A percentile compares a stretch with the other conserved stretches of the same genome.
These are phyloP conservation scores for Clitarchus hookeri DNA, from an alignment of 2,888 invertebrate genomes.

Conservation along the genomic window DNA sequence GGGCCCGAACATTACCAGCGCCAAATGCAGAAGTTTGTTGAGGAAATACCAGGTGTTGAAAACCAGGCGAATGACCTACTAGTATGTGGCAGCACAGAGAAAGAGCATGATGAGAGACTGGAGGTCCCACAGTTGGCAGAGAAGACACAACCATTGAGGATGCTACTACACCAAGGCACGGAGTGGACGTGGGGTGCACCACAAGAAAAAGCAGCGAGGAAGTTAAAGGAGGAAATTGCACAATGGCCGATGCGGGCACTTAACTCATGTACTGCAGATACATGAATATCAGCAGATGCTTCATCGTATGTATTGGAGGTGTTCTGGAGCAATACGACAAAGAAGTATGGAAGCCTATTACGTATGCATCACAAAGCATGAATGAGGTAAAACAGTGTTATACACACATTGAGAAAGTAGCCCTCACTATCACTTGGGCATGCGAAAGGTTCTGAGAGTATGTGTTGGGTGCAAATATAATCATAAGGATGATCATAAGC, in stretches of 20 bases:
- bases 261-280: neutral
- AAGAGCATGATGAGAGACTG: too few species aligned
- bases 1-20: neutral
- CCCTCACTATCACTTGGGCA: neutral
- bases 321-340: neutral
- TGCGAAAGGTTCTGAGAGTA: neutral
- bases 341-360: neutral
- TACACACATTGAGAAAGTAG: neutral
- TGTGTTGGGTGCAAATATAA: neutral
- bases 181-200: neutral
- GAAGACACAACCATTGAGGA: neutral
- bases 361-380: neutral
- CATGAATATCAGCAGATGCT: neutral
- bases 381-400: neutral
- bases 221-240: neutral
- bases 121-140: neutral
- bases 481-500: neutral
- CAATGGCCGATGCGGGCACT: neutral
- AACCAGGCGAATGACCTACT: neutral
- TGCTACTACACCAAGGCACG: neutral
- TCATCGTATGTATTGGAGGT: neutral
- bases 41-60: neutral
- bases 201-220: neutral
- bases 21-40: too few species aligned
- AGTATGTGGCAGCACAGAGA: neutral